Base-by-base conservation (phyloP, 2,797 vertebrate species). In the Thalassophryne amazonica region DNA sequence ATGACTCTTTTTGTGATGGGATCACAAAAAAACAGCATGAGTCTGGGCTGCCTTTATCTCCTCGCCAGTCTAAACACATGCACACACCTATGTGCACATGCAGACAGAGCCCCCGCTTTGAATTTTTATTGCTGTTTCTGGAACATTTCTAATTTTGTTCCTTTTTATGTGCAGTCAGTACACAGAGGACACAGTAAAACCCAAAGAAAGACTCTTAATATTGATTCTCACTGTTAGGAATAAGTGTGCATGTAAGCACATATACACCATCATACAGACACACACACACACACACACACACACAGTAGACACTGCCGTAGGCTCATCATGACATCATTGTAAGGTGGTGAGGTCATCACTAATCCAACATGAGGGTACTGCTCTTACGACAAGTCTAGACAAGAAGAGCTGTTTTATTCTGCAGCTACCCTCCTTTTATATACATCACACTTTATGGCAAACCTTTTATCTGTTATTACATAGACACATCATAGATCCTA, bases 261-360 rank as follows among this genome's bases (percentile, higher is more conserved):
- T 28, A 43, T 30, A 24, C 15, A 14, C 13, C 48, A 37, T 60
- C 25, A 13, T 37, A 58, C 45, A 49, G 12, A 40, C 18, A 38
- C 19, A 59, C 14, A 57, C 24, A 27, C 33, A 35, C 29, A 64
- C 49, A 57, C 37, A 51, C 24, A 60, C 27, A 59, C 34, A 70
- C 38, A 29, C 41, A 55, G n/a, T 49, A 86, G 81, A 81, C 76
- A 64, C 69, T 75, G 83, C 78, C 76, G 69, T 21, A 58, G 69
- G 84, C 79, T 80, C 53, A 69, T 60, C 77, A 86, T 90, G 89
- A 92, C 87, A 89, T 92, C 88, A 90, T 86, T 39, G 13, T 71
- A 55, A 73, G 52, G 71, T 20, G 31, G 73, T 88, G 86, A 90
- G 80, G 83, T 89, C 87, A 88, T 79, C 27, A 47, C 68, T 78